phyloP scores from a whole-genome alignment of 2,797 vertebrate species.

The Ataeniobius toweri region DNA sequence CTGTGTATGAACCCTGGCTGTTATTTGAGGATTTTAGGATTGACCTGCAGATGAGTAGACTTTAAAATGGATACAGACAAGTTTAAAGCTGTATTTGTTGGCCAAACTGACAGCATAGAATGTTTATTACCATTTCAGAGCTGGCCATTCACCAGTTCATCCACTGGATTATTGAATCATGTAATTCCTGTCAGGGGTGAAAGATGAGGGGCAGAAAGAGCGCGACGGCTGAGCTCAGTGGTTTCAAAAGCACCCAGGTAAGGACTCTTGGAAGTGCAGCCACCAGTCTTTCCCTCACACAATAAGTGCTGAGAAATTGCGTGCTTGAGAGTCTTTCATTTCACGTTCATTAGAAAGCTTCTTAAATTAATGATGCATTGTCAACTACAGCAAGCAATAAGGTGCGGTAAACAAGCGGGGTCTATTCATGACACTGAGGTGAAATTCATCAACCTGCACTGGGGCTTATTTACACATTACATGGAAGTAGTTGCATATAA shows the following conservation, averaged over 20 bases:
- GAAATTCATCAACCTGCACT: constrained; percentile 56
- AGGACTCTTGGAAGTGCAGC: constrained; percentile 44
- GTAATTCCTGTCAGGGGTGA: constrained; percentile 75
- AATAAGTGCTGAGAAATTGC: constrained; percentile 47
- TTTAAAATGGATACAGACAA: constrained; percentile 42
- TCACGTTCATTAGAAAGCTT: constrained; percentile 72
- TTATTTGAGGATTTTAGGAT: constrained; percentile 71
- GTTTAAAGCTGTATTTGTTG: constrained; percentile 71
- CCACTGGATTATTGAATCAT: constrained; percentile 67
- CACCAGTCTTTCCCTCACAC: constrained; percentile 24
- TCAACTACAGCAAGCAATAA: constrained; percentile 51
- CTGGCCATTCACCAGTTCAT: constrained; percentile 64
- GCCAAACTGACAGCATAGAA: constrained; percentile 55
- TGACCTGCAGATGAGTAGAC: constrained; percentile 6
- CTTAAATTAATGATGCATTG: constrained; percentile 73
- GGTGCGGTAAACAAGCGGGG: constrained; percentile 68
- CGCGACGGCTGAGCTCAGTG: constrained; percentile 36
- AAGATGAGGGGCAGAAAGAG: constrained; percentile 62
- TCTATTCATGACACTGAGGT: constrained; percentile 57
- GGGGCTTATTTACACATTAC: constrained; percentile 25
- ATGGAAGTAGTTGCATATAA: neutral
- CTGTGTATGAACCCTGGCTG: constrained; percentile 27
- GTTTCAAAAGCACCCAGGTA: constrained; percentile 54
- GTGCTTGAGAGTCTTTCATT: constrained; percentile 64
- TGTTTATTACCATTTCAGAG: constrained; percentile 74